phyloP scores from a whole-genome alignment of 2,113 vertebrate genomes.

The Tenebrosternarchus preto region DNA sequence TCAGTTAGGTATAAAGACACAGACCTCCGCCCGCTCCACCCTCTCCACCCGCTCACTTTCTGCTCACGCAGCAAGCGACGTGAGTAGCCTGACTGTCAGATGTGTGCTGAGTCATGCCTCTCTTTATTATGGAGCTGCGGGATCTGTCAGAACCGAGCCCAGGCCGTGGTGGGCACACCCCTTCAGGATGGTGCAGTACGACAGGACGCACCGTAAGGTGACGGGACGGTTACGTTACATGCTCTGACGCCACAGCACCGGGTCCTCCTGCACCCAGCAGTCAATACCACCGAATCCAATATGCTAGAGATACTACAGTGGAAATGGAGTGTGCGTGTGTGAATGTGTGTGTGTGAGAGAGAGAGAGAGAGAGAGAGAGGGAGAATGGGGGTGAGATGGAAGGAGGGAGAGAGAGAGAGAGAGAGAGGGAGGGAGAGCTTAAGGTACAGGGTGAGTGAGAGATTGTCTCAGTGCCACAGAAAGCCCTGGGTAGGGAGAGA shows the following conservation, averaged over 20 bases:
- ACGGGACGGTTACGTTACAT: slow-evolving; percentile 35
- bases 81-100: slow-evolving; percentile 30
- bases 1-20: slow-evolving; percentile 10
- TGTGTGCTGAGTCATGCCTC: slow-evolving; percentile 51
- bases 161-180: neutral
- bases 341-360: neutral
- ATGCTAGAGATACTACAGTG: slow-evolving; percentile 1
- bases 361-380: slow-evolving; percentile 14
- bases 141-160: slow-evolving; percentile 9
- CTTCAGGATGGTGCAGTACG: neutral
- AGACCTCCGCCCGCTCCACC: neutral
- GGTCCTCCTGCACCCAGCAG: neutral
- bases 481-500: slow-evolving; percentile 1
- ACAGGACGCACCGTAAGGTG: slow-evolving; percentile 31
- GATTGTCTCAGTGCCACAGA: neutral
- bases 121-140: slow-evolving; percentile 40
- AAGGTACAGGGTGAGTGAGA: neutral
- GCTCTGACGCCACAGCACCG: slow-evolving; percentile 10
- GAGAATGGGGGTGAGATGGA: neutral
- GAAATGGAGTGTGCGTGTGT: neutral
- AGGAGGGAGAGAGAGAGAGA: neutral
- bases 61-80: neutral
- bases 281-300: slow-evolving; percentile 34
- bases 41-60: slow-evolving; percentile 16
- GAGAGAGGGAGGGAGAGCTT: neutral